Conservation (phyloP, 2,888 invertebrate species). For the Agriotes lineatus region DNA sequence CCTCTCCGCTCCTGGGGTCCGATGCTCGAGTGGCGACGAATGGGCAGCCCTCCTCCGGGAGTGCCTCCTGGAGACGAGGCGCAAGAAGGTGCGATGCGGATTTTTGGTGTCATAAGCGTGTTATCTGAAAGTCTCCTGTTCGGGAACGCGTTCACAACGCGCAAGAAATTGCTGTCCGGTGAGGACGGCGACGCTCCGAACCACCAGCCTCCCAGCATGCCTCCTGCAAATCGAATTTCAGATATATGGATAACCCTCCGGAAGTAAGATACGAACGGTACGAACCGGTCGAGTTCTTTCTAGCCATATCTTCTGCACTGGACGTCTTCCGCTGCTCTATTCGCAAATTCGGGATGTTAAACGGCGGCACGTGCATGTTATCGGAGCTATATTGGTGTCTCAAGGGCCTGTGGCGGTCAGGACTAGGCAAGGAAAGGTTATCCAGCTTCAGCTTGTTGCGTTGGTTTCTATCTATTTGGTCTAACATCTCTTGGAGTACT, state of each 20-base stretch:
- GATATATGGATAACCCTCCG: too few relatives aligned
- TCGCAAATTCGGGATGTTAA: slow-evolving; percentile 89
- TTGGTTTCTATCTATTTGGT: slow-evolving; percentile 88
- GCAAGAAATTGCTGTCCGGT: slow-evolving; percentile 88
- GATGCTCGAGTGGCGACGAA: slow-evolving; percentile 91
- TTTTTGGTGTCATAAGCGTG: slow-evolving; percentile 91
- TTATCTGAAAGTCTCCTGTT: slow-evolving; percentile 92
- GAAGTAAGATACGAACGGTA: not conserved
- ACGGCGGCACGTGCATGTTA: slow-evolving; percentile 86
- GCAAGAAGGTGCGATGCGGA: slow-evolving; percentile 89
- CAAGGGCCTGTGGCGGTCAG: slow-evolving; percentile 80
- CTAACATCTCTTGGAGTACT: slow-evolving; percentile 93
- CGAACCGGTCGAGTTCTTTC: slow-evolving; percentile 83
- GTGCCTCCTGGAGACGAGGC: slow-evolving; percentile 83
- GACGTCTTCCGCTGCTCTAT: slow-evolving; percentile 91
- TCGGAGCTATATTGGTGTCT: slow-evolving; percentile 89
- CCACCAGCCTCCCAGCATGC: slow-evolving; percentile 84
- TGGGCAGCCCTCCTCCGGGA: slow-evolving; percentile 83
- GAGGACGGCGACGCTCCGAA: slow-evolving; percentile 86
- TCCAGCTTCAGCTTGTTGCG: slow-evolving; percentile 90
- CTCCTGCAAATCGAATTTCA: too few relatives aligned
- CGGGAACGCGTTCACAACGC: slow-evolving; percentile 84
- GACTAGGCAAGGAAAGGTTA: slow-evolving; percentile 79
- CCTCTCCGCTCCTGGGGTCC: slow-evolving; percentile 90
- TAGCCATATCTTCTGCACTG: slow-evolving; percentile 91